Evolutionary conservation across 1,140 invertebrate genomes (phyloP), one percentile per base, ranked within the genome.

Genomic region (Dolichoris vasculosae): DNA sequence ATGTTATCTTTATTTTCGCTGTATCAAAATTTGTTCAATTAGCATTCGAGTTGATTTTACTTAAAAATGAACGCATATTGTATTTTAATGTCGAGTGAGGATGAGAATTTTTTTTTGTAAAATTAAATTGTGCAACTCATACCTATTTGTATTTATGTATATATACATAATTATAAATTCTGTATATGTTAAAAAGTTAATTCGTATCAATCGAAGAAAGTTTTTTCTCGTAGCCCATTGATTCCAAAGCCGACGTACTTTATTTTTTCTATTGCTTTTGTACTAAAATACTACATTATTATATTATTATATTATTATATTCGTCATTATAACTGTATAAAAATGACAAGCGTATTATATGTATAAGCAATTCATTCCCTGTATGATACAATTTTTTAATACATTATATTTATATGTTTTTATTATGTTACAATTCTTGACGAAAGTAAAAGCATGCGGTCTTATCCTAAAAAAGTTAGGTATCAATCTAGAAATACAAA

Each of bases 11-110:
- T 46, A 46, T 13, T 6, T 13, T 46, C 43, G 43, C 13, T 46
- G 43, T 86, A 78, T 76, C 75, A 71, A 78, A 86, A 86, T 51
- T 71, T 7, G 40, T 64, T 67, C 40, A 26, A 73, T 78, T 30
- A 55, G 40, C 51, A 32, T 46, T 43, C 43, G 51, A 48, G 51
- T 30, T 46, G 64, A 30, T 69, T 67, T 46, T 78, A 48, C 40
- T 43, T 78, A 2, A n/a, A 85, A 82, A 67, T 82, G 40, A 75
- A 80, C 32, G 71, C 79, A 59, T 76, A 83, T 71, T 71, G 64
- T 1, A 40, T 69, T 32, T 76, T 51, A 9, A 55, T 9, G 30
- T 81, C 40, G 30, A 20, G 30, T 2, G 48, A 13, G 26, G 38
- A 83, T 9, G 59, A 71, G 40, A 82, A 81, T 59, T 26, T 26